phyloP scores from a whole-genome alignment of 2,113 vertebrate species.

The Felis chaus region DNA sequence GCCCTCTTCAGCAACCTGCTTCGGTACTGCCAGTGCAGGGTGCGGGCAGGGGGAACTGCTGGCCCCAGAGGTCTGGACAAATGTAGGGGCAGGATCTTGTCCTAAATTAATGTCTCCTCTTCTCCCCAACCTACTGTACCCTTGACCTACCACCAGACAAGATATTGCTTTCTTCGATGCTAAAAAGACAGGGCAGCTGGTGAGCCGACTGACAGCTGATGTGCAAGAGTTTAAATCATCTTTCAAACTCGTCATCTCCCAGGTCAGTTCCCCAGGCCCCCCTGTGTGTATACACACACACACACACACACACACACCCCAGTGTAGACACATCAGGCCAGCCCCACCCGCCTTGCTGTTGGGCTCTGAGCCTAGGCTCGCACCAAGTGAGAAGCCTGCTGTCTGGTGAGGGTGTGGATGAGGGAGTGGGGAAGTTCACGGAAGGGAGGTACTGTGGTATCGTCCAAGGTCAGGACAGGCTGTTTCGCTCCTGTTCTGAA shows the following conservation, averaged over 20 bases:
- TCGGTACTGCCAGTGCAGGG: constrained; percentile 80
- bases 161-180: constrained; percentile 96
- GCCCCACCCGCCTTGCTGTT: rapidly evolving
- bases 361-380: background rate
- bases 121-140: background rate
- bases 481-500: background rate
- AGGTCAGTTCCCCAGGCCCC: constrained; percentile 82
- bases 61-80: rapidly evolving
- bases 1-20: constrained; percentile 91
- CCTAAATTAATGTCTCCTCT: background rate
- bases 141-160: constrained; percentile 84
- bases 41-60: background rate
- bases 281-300: background rate
- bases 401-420: background rate
- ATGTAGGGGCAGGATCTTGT: rapidly evolving
- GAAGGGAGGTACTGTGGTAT: background rate
- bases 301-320: rapidly evolving
- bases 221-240: constrained; percentile 98
- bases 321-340: background rate
- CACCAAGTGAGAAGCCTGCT: rapidly evolving
- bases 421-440: background rate
- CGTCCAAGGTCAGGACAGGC: background rate
- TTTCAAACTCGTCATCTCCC: constrained; percentile 95
- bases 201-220: constrained; percentile 92
- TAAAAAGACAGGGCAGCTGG: constrained; percentile 94